A percentile compares a stretch with the other conserved stretches of the same genome.
Evolutionary conservation across 1,140 invertebrate genomes (phyloP).

Genomic region (Formica selysi): DNA sequence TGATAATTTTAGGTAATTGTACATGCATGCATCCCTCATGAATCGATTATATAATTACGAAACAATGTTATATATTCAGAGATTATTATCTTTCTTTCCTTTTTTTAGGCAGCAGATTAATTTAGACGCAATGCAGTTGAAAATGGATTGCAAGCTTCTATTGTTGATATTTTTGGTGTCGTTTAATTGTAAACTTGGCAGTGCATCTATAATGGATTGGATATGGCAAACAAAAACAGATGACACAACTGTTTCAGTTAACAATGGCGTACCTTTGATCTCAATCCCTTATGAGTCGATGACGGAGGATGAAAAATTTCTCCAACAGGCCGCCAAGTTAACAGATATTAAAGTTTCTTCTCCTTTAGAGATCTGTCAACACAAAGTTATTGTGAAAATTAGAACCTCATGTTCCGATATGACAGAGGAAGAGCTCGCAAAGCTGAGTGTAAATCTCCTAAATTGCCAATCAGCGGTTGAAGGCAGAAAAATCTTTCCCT

Average conservation of each 20-base stretch:
- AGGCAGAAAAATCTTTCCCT: slow-evolving; percentile 88
- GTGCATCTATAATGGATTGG: slow-evolving; percentile 81
- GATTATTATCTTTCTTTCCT: not conserved
- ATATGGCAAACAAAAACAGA: slow-evolving; percentile 76
- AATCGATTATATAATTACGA: not conserved
- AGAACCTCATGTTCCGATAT: slow-evolving; percentile 87
- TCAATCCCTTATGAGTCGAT: slow-evolving; percentile 88
- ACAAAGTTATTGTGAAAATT: slow-evolving; percentile 89
- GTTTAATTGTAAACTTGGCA: not conserved
- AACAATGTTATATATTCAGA: not conserved
- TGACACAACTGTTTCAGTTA: slow-evolving; percentile 70
- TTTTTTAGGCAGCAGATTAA: not conserved
- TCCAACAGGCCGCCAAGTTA: slow-evolving; percentile 88
- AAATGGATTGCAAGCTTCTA: not conserved
- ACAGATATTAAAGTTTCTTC: slow-evolving; percentile 87
- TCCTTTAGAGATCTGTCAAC: slow-evolving; percentile 89
- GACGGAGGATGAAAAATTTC: slow-evolving; percentile 89
- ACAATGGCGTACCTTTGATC: slow-evolving; percentile 81
- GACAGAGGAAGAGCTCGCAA: slow-evolving; percentile 90
- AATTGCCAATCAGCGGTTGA: slow-evolving; percentile 90
- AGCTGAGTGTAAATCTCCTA: slow-evolving; percentile 89
- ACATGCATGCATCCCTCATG: not conserved
- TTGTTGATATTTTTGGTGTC: not conserved
- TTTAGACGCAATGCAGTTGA: not conserved
- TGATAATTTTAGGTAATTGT: not conserved